These are phyloP conservation scores for Gymnocephalus cernua DNA, from an alignment of 2,113 vertebrate genomes.

Conservation along the genomic window DNA sequence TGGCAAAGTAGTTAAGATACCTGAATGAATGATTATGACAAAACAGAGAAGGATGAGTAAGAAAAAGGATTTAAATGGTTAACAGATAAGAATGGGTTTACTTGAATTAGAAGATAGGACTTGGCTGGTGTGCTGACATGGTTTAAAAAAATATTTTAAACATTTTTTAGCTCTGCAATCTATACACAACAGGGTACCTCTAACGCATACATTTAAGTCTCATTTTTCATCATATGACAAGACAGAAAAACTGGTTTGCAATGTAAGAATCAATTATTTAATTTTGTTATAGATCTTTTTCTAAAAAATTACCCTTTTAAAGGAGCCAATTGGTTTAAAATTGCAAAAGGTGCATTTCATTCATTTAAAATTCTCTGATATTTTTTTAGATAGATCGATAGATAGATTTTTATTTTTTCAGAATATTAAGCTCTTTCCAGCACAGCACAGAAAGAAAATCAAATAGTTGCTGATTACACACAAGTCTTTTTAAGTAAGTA, in stretches of 20 bases:
- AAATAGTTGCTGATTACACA: not conserved
- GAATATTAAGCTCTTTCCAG: not conserved
- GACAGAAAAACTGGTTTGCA: no score
- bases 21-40: constrained; percentile 74
- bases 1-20: constrained; percentile 99
- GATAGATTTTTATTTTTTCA: no score
- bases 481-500: not conserved
- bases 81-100: constrained; percentile 11
- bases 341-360: not conserved
- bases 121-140: not conserved
- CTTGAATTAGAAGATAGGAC: not conserved
- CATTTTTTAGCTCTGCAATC: not conserved
- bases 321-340: not conserved
- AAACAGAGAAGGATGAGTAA: not conserved
- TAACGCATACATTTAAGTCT: no score
- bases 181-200: not conserved
- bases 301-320: no score
- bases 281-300: no score
- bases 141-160: not conserved
- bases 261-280: no score
- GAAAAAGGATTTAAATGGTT: not conserved
- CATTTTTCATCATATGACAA: no score
- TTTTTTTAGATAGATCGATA: no score
- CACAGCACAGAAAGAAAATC: not conserved
- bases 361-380: no score